Conservation (phyloP, 2,113 vertebrate species). For the human (Homo sapiens) region GRCh38 chr2:101367001-101367500, state of each 20-base stretch:
- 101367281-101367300: fast-evolving
- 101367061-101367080: background rate
- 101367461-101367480: background rate
- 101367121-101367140: background rate
- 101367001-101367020: background rate
- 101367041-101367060: background rate
- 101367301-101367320: background rate
- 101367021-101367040: background rate
- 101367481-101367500: background rate
- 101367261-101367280: background rate
- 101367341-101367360: background rate
- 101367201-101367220: background rate
- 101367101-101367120: background rate
- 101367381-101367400: background rate
- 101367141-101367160: background rate
- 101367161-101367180: background rate
- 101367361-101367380: background rate
- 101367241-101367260: background rate
- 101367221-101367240: background rate
- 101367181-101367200: background rate
- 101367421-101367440: background rate
- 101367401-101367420: background rate
- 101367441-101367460: slow-evolving; percentile 14
- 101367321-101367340: background rate
- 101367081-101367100: background rate